Conservation (phyloP, 2,113 vertebrate species). For the Poeciliopsis retropinna region DNA sequence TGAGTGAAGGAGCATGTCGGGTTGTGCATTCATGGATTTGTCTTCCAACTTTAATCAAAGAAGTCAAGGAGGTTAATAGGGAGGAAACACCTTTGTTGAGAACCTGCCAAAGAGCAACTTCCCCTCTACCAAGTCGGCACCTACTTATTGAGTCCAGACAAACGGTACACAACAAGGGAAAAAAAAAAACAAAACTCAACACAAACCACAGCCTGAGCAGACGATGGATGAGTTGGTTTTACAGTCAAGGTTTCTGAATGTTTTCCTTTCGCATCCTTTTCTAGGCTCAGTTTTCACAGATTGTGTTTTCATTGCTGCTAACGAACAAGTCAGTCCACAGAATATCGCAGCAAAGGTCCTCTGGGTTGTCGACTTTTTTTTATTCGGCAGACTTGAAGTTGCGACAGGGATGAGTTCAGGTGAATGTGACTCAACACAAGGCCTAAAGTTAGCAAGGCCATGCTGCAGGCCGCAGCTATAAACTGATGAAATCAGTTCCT, state of each 20-base stretch:
- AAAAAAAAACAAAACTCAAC: background rate
- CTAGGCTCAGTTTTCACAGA: background rate
- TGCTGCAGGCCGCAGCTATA: too few species aligned
- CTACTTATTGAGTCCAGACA: background rate
- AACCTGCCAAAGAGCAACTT: conserved; percentile 59
- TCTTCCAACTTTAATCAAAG: conserved; percentile 45
- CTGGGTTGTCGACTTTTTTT: too few species aligned
- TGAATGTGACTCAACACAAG: too few species aligned
- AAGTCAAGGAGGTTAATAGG: conserved; percentile 25
- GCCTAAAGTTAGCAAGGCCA: too few species aligned
- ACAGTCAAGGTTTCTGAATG: background rate
- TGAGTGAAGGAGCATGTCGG: background rate
- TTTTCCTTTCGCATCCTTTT: background rate
- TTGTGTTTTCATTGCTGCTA: background rate
- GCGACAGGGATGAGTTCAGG: too few species aligned
- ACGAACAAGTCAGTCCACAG: too few species aligned
- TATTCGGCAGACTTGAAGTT: too few species aligned
- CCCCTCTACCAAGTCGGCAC: conserved; percentile 15
- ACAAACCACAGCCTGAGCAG: too few species aligned
- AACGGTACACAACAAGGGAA: background rate
- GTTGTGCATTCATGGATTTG: conserved; percentile 11
- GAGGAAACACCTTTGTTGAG: conserved; percentile 69
- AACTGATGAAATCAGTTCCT: too few species aligned
- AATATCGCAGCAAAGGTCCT: too few species aligned
- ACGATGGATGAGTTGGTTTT: background rate